These are phyloP conservation scores for Sisyra terminalis DNA, from an alignment of 2,888 invertebrate genomes.

Conservation along the genomic window DNA sequence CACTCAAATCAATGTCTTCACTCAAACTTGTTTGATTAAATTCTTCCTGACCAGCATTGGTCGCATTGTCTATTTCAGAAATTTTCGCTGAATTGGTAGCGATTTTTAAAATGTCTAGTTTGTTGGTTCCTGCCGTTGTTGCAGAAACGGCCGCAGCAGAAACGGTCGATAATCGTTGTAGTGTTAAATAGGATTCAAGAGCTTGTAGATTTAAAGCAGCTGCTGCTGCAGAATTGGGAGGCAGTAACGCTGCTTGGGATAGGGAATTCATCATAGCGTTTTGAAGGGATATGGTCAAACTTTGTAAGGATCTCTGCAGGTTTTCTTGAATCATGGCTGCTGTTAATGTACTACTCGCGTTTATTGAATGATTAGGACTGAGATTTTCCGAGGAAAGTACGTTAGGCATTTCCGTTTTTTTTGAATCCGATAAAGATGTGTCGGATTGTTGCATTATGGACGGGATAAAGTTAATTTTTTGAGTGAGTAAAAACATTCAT, in stretches of 20 bases:
- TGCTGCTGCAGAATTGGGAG: slow-evolving; percentile 69
- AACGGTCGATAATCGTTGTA: slow-evolving; percentile 60
- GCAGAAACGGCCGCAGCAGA: slow-evolving; percentile 29
- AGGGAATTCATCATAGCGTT: slow-evolving; percentile 72
- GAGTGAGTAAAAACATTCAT: too few relatives aligned
- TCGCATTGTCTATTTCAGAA: slow-evolving; percentile 17
- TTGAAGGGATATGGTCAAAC: slow-evolving; percentile 65
- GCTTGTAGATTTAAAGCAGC: slow-evolving; percentile 74
- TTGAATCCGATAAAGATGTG: not conserved
- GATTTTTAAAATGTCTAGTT: slow-evolving; percentile 51
- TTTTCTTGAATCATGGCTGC: slow-evolving; percentile 48
- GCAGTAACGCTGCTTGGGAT: slow-evolving; percentile 67
- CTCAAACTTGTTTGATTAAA: slow-evolving; percentile 23
- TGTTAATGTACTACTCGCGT: slow-evolving; percentile 22
- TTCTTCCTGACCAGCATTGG: slow-evolving; percentile 18
- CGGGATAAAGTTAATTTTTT: not conserved
- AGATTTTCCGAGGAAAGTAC: too few relatives aligned
- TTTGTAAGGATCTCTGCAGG: slow-evolving; percentile 40
- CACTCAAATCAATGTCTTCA: slow-evolving; percentile 49
- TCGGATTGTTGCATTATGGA: slow-evolving; percentile 6
- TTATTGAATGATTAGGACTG: not conserved
- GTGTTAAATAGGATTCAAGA: slow-evolving; percentile 67
- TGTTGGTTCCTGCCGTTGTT: slow-evolving; percentile 24
- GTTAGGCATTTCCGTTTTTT: slow-evolving; percentile 2
- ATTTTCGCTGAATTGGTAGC: slow-evolving; percentile 31